Conservation (phyloP, 2,797 vertebrate species). For the Eupleurogrammus muticus region DNA sequence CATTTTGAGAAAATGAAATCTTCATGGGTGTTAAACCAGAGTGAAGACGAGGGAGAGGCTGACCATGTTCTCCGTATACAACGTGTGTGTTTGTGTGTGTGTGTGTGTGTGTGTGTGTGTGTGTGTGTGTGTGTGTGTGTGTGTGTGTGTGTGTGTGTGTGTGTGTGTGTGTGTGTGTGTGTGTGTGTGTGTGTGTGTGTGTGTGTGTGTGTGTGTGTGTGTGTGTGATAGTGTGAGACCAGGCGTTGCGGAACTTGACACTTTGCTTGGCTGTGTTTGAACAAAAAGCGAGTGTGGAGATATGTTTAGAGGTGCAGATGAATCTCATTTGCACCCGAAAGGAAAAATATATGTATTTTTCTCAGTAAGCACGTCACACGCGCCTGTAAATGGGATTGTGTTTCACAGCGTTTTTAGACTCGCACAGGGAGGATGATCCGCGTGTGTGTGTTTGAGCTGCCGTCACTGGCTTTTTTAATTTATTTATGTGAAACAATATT, state of each 20-base stretch:
- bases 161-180: constrained; percentile 20
- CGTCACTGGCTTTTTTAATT: constrained; percentile 4
- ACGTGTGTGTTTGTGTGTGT: constrained; percentile 19
- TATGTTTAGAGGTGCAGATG: constrained; percentile 69
- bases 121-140: constrained; percentile 9
- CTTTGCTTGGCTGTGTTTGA: constrained; percentile 53
- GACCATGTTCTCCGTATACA: constrained; percentile 52
- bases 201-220: constrained; percentile 7
- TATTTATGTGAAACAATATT: neutral
- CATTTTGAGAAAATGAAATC: constrained; percentile 83
- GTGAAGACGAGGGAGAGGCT: constrained; percentile 40
- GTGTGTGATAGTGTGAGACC: constrained; percentile 26
- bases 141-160: constrained; percentile 25
- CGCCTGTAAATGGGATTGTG: neutral
- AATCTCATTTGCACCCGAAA: constrained; percentile 71
- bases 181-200: constrained; percentile 16
- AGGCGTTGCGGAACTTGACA: constrained; percentile 50
- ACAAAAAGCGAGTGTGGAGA: constrained; percentile 43
- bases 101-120: constrained; percentile 18
- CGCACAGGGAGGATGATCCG: constrained; percentile 11
- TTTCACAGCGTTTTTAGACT: neutral
- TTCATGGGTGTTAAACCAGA: constrained; percentile 76
- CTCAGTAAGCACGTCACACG: constrained; percentile 57
- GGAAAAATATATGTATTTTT: constrained; percentile 57
- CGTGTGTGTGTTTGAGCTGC: constrained; percentile 11